Evolutionary conservation across 2,113 vertebrate species (phyloP).

Genomic region (Gymnorhina tibicen): DNA sequence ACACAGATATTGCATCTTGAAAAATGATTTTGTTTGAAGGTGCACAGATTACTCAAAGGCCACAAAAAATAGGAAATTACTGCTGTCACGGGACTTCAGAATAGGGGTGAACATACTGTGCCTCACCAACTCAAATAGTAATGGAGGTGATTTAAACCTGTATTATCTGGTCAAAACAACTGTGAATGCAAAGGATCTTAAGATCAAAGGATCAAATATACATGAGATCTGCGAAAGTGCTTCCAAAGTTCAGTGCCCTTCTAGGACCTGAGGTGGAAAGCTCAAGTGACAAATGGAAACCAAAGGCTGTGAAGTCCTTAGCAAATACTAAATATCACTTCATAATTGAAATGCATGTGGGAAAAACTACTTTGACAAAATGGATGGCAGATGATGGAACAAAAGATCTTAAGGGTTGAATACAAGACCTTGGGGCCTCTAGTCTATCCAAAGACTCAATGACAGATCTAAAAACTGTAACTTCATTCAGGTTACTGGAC

Average conservation of each 20-base stretch:
- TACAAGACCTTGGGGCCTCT: background rate
- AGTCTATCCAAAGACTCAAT: background rate
- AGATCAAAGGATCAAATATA: slow-evolving; percentile 8
- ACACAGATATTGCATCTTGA: background rate
- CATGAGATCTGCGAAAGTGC: background rate
- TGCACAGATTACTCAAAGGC: background rate
- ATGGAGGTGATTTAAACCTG: slow-evolving; percentile 11
- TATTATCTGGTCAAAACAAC: slow-evolving; percentile 10
- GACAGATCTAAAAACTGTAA: slow-evolving; percentile 20
- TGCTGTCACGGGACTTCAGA: background rate
- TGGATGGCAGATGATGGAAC: background rate
- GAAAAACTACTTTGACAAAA: slow-evolving; percentile 16
- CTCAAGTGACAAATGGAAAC: slow-evolving; percentile 26
- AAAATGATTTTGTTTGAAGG: background rate
- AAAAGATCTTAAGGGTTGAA: slow-evolving; percentile 20
- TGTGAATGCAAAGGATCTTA: background rate
- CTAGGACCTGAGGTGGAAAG: background rate
- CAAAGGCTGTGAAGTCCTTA: slow-evolving; percentile 4
- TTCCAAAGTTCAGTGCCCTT: background rate
- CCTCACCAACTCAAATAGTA: background rate
- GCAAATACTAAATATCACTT: background rate
- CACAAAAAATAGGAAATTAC: background rate
- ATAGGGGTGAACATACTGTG: background rate
- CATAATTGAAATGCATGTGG: background rate
- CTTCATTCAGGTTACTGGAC: background rate